Percentiles rank a stretch among this genome's conserved stretches.
These are phyloP conservation scores for Mesoligia furuncula DNA, from an alignment of 2,888 invertebrate genomes.

Conservation along the genomic window DNA sequence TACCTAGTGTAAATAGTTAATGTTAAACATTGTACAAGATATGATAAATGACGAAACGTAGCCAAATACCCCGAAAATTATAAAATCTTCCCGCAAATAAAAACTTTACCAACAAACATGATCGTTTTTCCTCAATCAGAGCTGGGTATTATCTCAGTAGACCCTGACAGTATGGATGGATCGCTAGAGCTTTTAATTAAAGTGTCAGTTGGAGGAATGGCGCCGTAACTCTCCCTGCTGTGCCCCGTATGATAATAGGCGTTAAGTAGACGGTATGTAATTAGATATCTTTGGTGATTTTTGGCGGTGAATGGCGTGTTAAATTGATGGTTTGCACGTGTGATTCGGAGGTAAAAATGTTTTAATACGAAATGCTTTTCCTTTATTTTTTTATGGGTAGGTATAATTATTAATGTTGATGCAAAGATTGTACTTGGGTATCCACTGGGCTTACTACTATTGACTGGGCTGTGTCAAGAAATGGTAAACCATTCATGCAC, in stretches of 20 bases:
- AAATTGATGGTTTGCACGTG: slow-evolving; percentile 15
- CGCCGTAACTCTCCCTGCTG: slow-evolving; percentile 57
- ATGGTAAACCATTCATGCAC: neutral
- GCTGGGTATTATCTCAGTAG: slow-evolving; percentile 40
- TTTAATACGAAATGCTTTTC: neutral
- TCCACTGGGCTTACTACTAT: too few species aligned
- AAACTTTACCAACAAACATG: slow-evolving; percentile 32
- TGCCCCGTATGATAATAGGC: slow-evolving; percentile 62
- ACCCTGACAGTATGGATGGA: slow-evolving; percentile 57
- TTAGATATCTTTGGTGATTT: slow-evolving; percentile 1
- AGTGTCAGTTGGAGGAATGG: slow-evolving; percentile 57
- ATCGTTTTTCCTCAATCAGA: slow-evolving; percentile 46
- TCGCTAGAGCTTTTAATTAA: slow-evolving; percentile 62
- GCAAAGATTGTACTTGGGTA: too few species aligned
- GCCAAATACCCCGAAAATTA: slow-evolving; percentile 1
- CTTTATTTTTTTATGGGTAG: neutral
- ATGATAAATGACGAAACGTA: neutral
- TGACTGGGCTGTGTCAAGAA: too few species aligned
- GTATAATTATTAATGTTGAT: neutral
- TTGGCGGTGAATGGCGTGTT: neutral
- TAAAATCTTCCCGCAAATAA: slow-evolving; percentile 29
- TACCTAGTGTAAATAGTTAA: neutral
- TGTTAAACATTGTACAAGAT: neutral
- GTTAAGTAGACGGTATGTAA: slow-evolving; percentile 47
- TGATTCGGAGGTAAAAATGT: neutral